phyloP scores from a whole-genome alignment of 1,140 invertebrate genomes.

The Homarus americanus region DNA sequence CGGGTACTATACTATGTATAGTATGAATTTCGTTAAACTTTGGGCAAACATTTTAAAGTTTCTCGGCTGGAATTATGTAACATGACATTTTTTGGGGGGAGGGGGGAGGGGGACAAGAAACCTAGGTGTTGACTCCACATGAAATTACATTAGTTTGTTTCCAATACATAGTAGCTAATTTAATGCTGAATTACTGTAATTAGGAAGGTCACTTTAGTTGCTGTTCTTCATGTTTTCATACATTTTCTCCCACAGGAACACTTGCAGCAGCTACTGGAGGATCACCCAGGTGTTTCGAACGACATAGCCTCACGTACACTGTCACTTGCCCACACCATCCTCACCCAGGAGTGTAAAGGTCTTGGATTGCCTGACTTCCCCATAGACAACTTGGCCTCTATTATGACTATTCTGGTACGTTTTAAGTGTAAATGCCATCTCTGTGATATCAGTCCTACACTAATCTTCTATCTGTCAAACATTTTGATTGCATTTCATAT shows the following conservation, averaged over 20 bases:
- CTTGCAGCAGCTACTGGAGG: slow-evolving; percentile 94
- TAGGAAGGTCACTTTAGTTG: too few species aligned
- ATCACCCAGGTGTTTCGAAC: slow-evolving; percentile 78
- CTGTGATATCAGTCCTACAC: too few species aligned
- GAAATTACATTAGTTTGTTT: too few species aligned
- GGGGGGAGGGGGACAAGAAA: too few species aligned
- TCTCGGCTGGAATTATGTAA: too few species aligned
- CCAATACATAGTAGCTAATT: too few species aligned
- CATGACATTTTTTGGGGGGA: too few species aligned
- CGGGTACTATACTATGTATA: too few species aligned
- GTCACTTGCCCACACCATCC: slow-evolving; percentile 79
- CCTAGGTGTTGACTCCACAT: too few species aligned
- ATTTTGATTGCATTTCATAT: neutral
- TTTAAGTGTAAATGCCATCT: neutral
- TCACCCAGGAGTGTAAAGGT: slow-evolving; percentile 84
- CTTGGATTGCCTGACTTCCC: slow-evolving; percentile 94
- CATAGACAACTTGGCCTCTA: slow-evolving; percentile 86
- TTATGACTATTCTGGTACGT: slow-evolving; percentile 83
- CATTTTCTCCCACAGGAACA: slow-evolving; percentile 83
- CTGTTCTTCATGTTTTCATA: neutral
- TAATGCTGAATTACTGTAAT: too few species aligned
- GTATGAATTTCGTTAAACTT: too few species aligned
- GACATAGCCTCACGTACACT: slow-evolving; percentile 70
- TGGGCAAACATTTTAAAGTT: too few species aligned
- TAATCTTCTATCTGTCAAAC: neutral